These are phyloP conservation scores for Calypte anna DNA, from an alignment of 2,113 vertebrate genomes.

Conservation along the genomic window DNA sequence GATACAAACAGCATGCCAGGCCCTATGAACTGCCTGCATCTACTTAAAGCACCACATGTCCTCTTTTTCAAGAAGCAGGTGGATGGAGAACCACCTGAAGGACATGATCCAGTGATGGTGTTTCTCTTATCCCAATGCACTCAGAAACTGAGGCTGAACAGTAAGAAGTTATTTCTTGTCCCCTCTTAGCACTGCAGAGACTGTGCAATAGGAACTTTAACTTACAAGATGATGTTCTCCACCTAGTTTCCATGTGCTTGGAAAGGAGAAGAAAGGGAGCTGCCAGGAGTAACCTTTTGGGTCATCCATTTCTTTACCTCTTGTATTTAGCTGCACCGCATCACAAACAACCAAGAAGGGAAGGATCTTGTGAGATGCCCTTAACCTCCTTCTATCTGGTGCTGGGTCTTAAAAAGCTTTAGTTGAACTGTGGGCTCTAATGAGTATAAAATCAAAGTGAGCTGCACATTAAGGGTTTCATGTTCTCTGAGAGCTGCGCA, in stretches of 20 bases:
- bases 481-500: conserved; percentile 57
- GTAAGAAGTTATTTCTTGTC: not conserved
- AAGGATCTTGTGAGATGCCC: conserved; percentile 45
- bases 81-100: not conserved
- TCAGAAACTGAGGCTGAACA: not conserved
- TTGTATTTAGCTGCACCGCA: not conserved
- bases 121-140: not conserved
- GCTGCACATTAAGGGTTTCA: conserved; percentile 48
- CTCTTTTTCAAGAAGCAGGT: not conserved
- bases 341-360: conserved; percentile 9
- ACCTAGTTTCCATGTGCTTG: not conserved
- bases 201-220: not conserved
- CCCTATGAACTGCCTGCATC: not conserved
- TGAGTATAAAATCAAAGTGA: conserved; percentile 72
- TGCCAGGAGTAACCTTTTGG: conserved; percentile 27
- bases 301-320: not conserved
- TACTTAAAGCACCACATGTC: not conserved
- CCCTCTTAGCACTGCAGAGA: not conserved
- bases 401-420: conserved; percentile 64
- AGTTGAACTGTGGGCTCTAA: conserved; percentile 69
- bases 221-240: not conserved
- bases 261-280: not conserved
- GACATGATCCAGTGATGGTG: not conserved
- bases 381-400: conserved; percentile 64
- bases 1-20: not conserved